These are phyloP conservation scores for Brenthis hecate DNA, from an alignment of 2,888 invertebrate species.

Conservation along the genomic window DNA sequence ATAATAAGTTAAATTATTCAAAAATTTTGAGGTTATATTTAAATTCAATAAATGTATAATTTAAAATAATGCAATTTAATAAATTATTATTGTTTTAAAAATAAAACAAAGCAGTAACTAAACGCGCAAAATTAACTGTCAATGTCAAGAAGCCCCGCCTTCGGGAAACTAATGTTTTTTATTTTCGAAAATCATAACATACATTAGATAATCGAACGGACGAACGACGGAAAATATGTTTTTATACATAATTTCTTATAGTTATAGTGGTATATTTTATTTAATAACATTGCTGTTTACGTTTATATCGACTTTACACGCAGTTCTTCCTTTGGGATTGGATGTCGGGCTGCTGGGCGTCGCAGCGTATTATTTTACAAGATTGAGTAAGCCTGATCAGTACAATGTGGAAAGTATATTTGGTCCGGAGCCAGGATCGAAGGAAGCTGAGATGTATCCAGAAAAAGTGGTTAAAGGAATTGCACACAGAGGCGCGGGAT, in stretches of 20 bases:
- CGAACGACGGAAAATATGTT: slow-evolving; percentile 71
- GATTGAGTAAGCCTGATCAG: slow-evolving; percentile 65
- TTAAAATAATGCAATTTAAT: neutral
- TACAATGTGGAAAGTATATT: slow-evolving; percentile 72
- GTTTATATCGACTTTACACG: slow-evolving; percentile 58
- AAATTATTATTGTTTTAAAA: neutral
- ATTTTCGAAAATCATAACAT: slow-evolving; percentile 61
- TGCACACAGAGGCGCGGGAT: slow-evolving; percentile 88
- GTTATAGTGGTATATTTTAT: slow-evolving; percentile 56
- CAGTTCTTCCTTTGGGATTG: slow-evolving; percentile 70
- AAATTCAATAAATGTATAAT: neutral
- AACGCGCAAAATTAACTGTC: slow-evolving; percentile 18
- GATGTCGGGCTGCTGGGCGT: slow-evolving; percentile 66
- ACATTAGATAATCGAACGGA: slow-evolving; percentile 46
- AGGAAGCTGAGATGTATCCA: slow-evolving; percentile 67
- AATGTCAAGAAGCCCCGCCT: slow-evolving; percentile 42
- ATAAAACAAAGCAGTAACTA: slow-evolving; percentile 1
- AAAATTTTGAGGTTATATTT: slow-evolving; percentile 17
- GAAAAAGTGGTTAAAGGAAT: slow-evolving; percentile 82
- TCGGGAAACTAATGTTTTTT: slow-evolving; percentile 47
- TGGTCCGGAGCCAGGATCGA: slow-evolving; percentile 76
- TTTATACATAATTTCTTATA: slow-evolving; percentile 52
- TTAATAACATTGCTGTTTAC: slow-evolving; percentile 53
- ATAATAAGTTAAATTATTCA: too few species aligned
- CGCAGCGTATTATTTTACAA: slow-evolving; percentile 64